Base-by-base conservation (phyloP, 2,888 invertebrate genomes). In the Drosophila maculinotata region DNA sequence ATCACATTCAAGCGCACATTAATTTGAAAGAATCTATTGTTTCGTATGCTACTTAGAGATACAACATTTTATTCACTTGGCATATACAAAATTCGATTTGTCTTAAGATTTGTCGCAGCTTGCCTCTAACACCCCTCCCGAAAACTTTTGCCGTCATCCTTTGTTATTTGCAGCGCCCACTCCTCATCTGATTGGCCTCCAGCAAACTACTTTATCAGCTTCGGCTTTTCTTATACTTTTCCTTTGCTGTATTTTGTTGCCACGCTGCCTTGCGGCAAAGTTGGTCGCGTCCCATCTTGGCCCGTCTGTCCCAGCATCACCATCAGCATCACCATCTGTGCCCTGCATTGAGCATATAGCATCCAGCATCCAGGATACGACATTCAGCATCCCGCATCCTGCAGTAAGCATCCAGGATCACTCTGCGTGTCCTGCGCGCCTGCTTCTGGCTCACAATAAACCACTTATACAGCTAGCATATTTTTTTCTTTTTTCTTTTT, bases 251-350 rank as follows among this genome's bases (percentile, higher is more conserved):
- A 59, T 69, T 73, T 74, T 53, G 52, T 78, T 69, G n/a, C n/a
- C 79, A 56, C 72, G 84, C 74, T 85, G 82, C 76, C 82, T 74
- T 68, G 87, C 74, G 82, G 82, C 87, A 63, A 83, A 83, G 66
- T 86, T 86, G 83, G 84, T 78, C 87, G 80, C 82, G 80, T 83
- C 86, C 64, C 42, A 3, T 20, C 4, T 67, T 53, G 66, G 41
- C 49, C 56, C 45, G 54, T 59, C 69, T 35, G 49, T 33, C 48
- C 54, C 15, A 42, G 33, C 56, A 53, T 44, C 48, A n/a, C n/a
- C n/a, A n/a, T n/a, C n/a, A n/a, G n/a, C n/a, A n/a, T 56, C 17
- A 51, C 30, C 64, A 57, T 38, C 58, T 49, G 70, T 15, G 49
- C 35, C 39, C 48, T 28, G 41, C 41, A 14, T 38, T 35, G 38